Base-by-base conservation (phyloP, 53 echinoderm and acorn worm species). In the Henricia sp. region DNA sequence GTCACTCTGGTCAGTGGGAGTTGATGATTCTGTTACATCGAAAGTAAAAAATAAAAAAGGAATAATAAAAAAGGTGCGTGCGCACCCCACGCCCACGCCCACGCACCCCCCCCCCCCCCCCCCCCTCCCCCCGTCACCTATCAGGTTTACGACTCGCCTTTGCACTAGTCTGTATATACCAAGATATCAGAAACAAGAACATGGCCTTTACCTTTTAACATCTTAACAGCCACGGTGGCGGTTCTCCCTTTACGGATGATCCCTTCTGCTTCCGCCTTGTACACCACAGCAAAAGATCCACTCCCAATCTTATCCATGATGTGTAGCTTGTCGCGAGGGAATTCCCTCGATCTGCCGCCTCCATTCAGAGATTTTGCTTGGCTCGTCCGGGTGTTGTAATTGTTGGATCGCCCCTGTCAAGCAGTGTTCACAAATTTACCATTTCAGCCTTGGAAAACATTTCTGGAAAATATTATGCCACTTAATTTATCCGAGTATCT, bases 221-320 rank as follows among this genome's bases (percentile, higher is more conserved):
- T 76, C 38, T 95, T 95, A 16, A 95, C 95, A 6, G 95, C 95
- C 5, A 95, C 92, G 1, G 83, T 80, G 26, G 89, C 59, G 8
- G 62, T 62, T 46, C 59, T 42, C 6, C 77, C 77, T 0, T 59
- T 42, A 42, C 62, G 39, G 62, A 42, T 59, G 8, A 96, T 87
- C 0, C 89, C 91, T 12, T 64, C 25, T 2, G 93, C 96, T 51
- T 91, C 88, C 16, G 93, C 96, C 19, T 90, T 77, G 58, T 86
- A 91, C 11, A 96, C 96, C 6, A 78, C 68, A 4, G 93, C 96
- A 40, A 96, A 96, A 0, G 93, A 84, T 2, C 96, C 96, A 24
- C 91, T 87, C 3, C 96, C 96, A 11, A 96, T 67, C 28, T 91
- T 70, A 48, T 83, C 89, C 3, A 50, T 27, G 27, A 96, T 52